Conservation (phyloP, 2,797 vertebrate genomes). For the Nyctalus aviator region DNA sequence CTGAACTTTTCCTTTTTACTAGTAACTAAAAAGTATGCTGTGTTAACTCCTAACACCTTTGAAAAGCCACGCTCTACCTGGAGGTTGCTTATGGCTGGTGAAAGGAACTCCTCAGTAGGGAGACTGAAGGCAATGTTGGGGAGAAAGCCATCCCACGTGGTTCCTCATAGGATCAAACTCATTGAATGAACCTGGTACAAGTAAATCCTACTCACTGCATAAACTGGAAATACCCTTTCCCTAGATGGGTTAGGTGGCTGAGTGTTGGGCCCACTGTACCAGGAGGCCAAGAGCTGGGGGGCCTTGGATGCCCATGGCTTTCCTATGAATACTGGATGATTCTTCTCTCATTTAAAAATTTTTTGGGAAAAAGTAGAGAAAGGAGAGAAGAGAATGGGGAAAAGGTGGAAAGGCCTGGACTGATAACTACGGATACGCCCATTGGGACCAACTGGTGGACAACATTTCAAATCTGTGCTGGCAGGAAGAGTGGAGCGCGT, state of each 20-base stretch:
- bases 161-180: not conserved
- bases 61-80: not conserved
- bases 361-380: not conserved
- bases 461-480: conserved; percentile 10
- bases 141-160: not conserved
- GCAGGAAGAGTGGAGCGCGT: conserved; percentile 37
- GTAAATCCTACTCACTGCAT: not conserved
- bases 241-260: not conserved
- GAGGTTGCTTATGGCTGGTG: not conserved
- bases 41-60: not conserved
- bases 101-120: not conserved
- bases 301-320: accelerated
- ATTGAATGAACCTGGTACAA: not conserved
- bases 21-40: not conserved
- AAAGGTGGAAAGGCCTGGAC: not conserved
- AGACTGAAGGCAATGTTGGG: not conserved
- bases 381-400: not conserved
- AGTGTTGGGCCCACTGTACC: not conserved
- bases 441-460: conserved; percentile 14
- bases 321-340: not conserved
- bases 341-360: not conserved
- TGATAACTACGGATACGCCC: not conserved
- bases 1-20: not conserved
- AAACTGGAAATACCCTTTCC: not conserved
- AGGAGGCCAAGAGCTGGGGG: not conserved